Evolutionary conservation across 2,888 invertebrate genomes (phyloP).

Genomic region (Nymphalis c-album): DNA sequence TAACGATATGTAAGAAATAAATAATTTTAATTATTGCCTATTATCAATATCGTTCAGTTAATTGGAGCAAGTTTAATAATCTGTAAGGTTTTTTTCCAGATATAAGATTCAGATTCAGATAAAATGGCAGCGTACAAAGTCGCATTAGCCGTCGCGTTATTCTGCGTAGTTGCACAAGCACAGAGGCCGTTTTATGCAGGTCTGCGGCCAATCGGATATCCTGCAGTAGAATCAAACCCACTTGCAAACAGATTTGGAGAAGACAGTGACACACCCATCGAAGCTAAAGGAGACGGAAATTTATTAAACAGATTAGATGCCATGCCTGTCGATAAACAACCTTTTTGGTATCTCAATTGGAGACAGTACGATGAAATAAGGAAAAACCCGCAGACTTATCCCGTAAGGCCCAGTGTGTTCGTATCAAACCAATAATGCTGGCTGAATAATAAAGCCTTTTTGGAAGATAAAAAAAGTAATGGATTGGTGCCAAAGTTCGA

Average conservation of each 20-base stretch:
- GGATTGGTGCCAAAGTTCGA: not conserved
- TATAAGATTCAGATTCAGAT: too few relatives aligned
- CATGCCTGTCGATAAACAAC: constrained; percentile 26
- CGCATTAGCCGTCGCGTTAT: constrained; percentile 20
- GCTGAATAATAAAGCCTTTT: not conserved
- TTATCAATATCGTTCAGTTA: not conserved
- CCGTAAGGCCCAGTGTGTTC: constrained; percentile 60
- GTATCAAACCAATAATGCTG: constrained; percentile 43
- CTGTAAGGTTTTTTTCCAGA: constrained; percentile 4
- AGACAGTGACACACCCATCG: constrained; percentile 71
- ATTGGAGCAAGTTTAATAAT: not conserved
- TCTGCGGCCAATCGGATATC: constrained; percentile 81
- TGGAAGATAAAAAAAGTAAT: not conserved
- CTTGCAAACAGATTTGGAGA: constrained; percentile 75
- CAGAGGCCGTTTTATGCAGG: constrained; percentile 86
- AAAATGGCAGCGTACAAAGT: constrained; percentile 37
- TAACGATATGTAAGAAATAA: too few relatives aligned
- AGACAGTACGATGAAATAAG: constrained; percentile 82
- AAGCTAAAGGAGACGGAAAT: constrained; percentile 63
- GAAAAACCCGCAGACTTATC: constrained; percentile 59
- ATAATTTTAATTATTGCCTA: not conserved
- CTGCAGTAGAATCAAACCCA: constrained; percentile 67
- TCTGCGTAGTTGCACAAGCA: constrained; percentile 45
- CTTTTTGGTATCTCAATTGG: constrained; percentile 85
- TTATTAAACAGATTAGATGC: constrained; percentile 25